Evolutionary conservation across 2,888 invertebrate genomes (phyloP).

Genomic region (Calliopum simillimum): DNA sequence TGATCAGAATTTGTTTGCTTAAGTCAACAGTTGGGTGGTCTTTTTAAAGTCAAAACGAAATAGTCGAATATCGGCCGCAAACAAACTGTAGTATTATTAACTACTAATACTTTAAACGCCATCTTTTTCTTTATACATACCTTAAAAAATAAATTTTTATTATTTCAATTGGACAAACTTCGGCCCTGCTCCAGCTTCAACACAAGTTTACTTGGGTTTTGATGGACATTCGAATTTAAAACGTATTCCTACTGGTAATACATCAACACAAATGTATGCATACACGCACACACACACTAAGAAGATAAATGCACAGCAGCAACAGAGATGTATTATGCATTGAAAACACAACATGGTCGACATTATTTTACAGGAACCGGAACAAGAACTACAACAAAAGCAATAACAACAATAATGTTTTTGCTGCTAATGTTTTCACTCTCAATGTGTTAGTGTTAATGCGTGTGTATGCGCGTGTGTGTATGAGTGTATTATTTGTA

Average conservation of each 20-base stretch:
- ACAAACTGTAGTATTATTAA: too few species aligned
- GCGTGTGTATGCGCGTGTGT: neutral
- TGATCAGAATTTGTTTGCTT: too few species aligned
- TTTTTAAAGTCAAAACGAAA: too few species aligned
- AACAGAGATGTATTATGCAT: slow-evolving; percentile 16
- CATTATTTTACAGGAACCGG: slow-evolving; percentile 4
- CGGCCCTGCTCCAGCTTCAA: too few species aligned
- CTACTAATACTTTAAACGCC: too few species aligned
- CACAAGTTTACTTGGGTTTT: neutral
- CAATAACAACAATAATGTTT: slow-evolving; percentile 2
- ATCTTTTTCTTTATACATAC: too few species aligned
- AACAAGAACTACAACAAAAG: slow-evolving; percentile 14
- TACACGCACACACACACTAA: neutral
- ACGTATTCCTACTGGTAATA: neutral
- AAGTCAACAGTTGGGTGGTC: too few species aligned
- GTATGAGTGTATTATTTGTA: neutral
- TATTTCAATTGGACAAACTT: too few species aligned
- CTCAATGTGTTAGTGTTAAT: too few species aligned
- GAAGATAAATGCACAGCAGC: neutral
- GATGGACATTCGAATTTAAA: neutral
- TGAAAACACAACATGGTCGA: slow-evolving; percentile 4
- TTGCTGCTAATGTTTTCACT: slow-evolving; percentile 12
- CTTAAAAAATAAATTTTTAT: too few species aligned
- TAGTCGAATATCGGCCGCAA: too few species aligned
- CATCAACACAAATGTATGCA: slow-evolving; percentile 3